Percentiles rank a stretch among this genome's conserved stretches.
Conservation (phyloP, 2,797 vertebrate species). For the Ispidina picta region DNA sequence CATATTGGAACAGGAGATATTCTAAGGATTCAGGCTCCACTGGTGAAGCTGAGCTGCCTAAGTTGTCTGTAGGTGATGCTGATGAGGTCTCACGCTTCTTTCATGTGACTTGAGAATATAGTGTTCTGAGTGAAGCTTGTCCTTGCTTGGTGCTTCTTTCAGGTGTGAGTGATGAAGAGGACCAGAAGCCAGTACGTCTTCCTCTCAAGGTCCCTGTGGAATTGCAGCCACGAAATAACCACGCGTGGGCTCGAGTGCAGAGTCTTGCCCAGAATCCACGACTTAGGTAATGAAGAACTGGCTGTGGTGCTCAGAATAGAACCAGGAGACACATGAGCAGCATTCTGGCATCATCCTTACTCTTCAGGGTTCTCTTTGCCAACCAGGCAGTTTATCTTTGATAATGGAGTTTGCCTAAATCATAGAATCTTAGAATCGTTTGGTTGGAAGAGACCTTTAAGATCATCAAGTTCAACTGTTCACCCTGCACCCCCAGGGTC, state of each 20-base stretch:
- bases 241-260: conserved; percentile 96
- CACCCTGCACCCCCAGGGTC: too few species aligned
- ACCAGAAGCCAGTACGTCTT: conserved; percentile 96
- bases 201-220: conserved; percentile 95
- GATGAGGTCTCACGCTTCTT: background rate
- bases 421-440: too few species aligned
- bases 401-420: background rate
- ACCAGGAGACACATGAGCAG: background rate
- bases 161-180: conserved; percentile 97
- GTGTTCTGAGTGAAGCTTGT: background rate
- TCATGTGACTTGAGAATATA: background rate
- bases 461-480: too few species aligned
- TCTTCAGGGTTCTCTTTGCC: background rate
- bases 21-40: background rate
- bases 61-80: background rate
- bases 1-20: background rate
- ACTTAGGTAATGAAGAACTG: conserved; percentile 84
- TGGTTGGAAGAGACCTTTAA: too few species aligned
- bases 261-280: conserved; percentile 97
- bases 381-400: background rate
- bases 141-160: background rate
- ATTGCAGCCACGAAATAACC: conserved; percentile 93
- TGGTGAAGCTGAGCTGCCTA: background rate
- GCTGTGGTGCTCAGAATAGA: background rate
- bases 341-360: background rate